Base-by-base conservation (phyloP, 2,888 invertebrate species). In the Megamerina dolium region DNA sequence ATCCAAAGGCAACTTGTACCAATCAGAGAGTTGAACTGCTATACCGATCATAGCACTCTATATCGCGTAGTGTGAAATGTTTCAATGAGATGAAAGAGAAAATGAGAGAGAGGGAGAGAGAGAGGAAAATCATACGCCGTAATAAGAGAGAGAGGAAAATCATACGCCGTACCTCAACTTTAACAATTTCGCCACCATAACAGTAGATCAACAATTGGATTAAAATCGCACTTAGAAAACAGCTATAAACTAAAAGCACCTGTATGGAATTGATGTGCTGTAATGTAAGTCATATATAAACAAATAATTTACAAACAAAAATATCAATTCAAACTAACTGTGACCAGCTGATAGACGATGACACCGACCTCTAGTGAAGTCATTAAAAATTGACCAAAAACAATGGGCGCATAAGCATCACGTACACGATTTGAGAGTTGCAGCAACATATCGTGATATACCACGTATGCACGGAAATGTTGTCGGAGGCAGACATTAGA, bases 351-450 rank as follows among this genome's bases (percentile, higher is more conserved):
- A 52, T 66, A 70, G n/a, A 66, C 56, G 16, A 70, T 66, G 19
- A 67, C 61, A 41, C 71, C 63, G 23, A 68, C 57, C 50, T 63
- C 59, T 41, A 70, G 44, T 4, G 71, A 69, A 12, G 69, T 69
- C 23, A 68, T 61, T 1, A 68, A 45, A 41, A 69, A 68, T 42
- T 69, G 66, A 1, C 60, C 64, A 43, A 70, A 63, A 4, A 68
- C 57, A n/a, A 68, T 60, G 8, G 70, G 68, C 31, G 43, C 54
- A 20, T 63, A 70, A 3, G 59, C 58, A 6, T 48, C 29, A 13
- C 63, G 55, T 2, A 68, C 37, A 12, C 56, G 48, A 8, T 54
- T 43, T 14, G 57, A 53, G 17, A 68, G 38, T n/a, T n/a, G 21
- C 5, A 68, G 46, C 17, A 68, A 39, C 4, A 50, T 49, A 3